Base-by-base conservation (phyloP, 2,888 invertebrate genomes). In the Oithona nana region DNA sequence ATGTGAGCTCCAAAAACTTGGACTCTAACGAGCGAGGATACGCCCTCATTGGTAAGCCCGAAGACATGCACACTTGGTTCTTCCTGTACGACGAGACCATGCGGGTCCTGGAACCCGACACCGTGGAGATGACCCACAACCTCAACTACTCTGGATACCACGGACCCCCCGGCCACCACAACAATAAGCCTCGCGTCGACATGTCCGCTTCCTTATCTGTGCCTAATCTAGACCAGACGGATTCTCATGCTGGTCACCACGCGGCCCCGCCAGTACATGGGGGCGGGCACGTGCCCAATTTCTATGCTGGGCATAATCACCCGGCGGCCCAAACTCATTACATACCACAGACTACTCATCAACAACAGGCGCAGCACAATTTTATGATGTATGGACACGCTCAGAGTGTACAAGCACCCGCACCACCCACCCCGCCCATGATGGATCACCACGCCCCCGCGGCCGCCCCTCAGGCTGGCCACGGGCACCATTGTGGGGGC, bases 41-140 rank as follows among this genome's bases (percentile, higher is more conserved):
- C 30, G 28, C 61, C 11, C 26, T 50, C 4, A 31, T 50, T 1
- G 61, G 61, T 11, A 29, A 50, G 29, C 49, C 50, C 11, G 61
- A 61, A 52, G 61, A 61, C 29, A 29, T 61, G 51, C 61, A 61
- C 30, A 50, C 61, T 13, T 61, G 61, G 61, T 61, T 61, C 52
- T 61, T 61, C 54, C 54, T 61, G 8, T 61, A 54, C 52, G 61
- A 61, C 28, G 6, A 54, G 26, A 24, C 54, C 54, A 54, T 22
- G 24, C 22, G 54, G 26, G 54, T 11, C 54, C 22, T 26, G 13
- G 26, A 20, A 26, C 22, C 4, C 26, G 26, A 24, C 24, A 26
- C 20, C 54, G 26, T 24, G 24, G 26, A 54, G 13, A 13, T 8
- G 20, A 4, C 29, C 39, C 22, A 30, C 39, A 13, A 1, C 57